Base-by-base conservation (phyloP, 2,113 vertebrate genomes). In the Sinocyclocheilus anshuiensis region DNA sequence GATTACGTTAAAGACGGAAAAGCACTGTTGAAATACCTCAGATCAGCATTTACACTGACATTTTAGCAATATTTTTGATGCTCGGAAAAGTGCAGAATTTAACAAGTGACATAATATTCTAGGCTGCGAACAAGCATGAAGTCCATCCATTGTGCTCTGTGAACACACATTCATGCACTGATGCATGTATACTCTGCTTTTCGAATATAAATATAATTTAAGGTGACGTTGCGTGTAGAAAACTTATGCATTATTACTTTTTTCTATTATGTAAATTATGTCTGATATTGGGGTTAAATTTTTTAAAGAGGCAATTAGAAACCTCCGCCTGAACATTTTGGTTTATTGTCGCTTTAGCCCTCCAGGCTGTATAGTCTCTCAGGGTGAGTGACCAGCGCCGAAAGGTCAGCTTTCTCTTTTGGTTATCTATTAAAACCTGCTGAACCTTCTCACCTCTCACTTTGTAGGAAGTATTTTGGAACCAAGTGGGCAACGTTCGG, bases 401-500 rank as follows among this genome's bases (percentile, higher is more conserved):
- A 92, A 91, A 93, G 93, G 94, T 95, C 94, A 94, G 93, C 93
- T 95, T 95, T 95, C 94, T 93, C 94, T 55, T 86, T 88, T 53
- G 85, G 77, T 76, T 88, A 93, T 94, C 87, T 91, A 92, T 94
- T 93, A 92, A 90, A 84, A 83, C 69, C 74, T 79, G 55, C 82
- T 85, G 59, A 87, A 87, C 90, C 88, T 88, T 88, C 67, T 75
- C 53, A 69, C 63, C 67, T 88, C 79, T 86, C 90, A 87, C 90
- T 88, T 88, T 86, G 80, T 74, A 33, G 20, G 39, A 57, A 22
- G 29, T 67, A 81, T 84, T 86, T 81, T 84, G 74, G 55, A 13
- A 77, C 63, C 69, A 63, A 86, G 45, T 50, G 7, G 55, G 81
- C 50, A 42, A 74, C 33, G 72, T 33, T 89, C 18, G 65, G 57